phyloP scores from a whole-genome alignment of 1,140 invertebrate species.

The Limonius californicus region DNA sequence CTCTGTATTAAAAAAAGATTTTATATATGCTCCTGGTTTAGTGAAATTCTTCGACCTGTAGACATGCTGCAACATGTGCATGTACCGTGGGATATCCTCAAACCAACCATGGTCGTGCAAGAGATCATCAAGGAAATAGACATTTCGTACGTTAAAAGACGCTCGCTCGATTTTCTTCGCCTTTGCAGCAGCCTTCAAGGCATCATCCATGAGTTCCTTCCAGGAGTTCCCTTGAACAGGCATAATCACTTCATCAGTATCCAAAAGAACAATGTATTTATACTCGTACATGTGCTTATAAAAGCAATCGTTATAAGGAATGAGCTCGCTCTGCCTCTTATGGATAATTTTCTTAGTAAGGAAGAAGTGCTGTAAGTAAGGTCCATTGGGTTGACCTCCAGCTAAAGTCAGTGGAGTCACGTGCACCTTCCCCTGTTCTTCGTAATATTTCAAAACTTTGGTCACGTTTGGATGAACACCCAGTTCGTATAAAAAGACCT shows the following conservation, averaged over 20 bases:
- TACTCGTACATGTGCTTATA: conserved; percentile 88
- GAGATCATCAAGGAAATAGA: conserved; percentile 90
- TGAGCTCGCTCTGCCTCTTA: conserved; percentile 89
- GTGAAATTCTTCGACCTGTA: conserved; percentile 86
- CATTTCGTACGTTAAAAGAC: conserved; percentile 86
- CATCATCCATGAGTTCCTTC: conserved; percentile 45
- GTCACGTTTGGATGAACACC: conserved; percentile 88
- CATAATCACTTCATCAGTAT: conserved; percentile 93
- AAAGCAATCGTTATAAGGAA: conserved; percentile 93
- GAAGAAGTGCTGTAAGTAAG: conserved; percentile 80
- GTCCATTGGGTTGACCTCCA: conserved; percentile 84
- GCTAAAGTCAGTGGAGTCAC: conserved; percentile 82
- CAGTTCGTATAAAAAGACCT: conserved; percentile 87
- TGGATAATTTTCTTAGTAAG: conserved; percentile 81
- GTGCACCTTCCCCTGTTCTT: conserved; percentile 56
- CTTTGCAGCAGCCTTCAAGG: conserved; percentile 62
- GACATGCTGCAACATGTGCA: conserved; percentile 91
- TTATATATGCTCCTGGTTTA: conserved; percentile 87
- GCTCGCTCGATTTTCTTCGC: conserved; percentile 55
- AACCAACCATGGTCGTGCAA: conserved; percentile 74
- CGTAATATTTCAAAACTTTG: conserved; percentile 79
- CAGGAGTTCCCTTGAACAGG: conserved; percentile 63
- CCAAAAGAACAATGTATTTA: conserved; percentile 82
- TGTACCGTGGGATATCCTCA: conserved; percentile 77
- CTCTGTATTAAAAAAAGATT: conserved; percentile 89